Evolutionary conservation across 2,797 vertebrate genomes (phyloP), one percentile per base, ranked within the genome.

Genomic region (Fistularia tabacaria): DNA sequence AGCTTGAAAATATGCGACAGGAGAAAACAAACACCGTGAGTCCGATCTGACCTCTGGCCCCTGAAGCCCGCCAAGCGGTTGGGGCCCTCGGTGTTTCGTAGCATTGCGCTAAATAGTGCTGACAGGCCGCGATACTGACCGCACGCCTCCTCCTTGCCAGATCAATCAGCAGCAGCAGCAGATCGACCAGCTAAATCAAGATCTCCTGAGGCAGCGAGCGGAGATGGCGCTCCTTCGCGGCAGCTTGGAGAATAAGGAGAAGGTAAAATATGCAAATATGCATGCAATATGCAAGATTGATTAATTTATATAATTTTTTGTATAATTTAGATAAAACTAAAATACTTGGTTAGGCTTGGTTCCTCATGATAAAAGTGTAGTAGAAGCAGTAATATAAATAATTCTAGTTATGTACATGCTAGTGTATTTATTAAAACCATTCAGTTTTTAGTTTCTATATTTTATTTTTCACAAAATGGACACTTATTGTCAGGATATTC

Each of bases 101-200:
- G 14, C 2, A 36, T 9, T 37, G 3, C 36, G n/a, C 3, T 54
- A 40, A 46, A 11, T 7, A 9, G 7, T 46, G 12, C 11, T 5
- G 15, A 66, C 11, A 14, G 6, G 1, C 38, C 0, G 0, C 15
- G 43, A 1, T n/a, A 3, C 7, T 44, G 9, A 59, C 13, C 1
- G 1, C 0, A 4, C 25, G 13, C 67, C 25, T 2, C 67, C 11
- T 57, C 14, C 15, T 7, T 3, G 12, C 0, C 79, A 94, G 92
- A 88, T 86, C 50, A 89, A 90, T 66, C 92, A 91, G 46, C 93
- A 94, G 77, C 90, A 86, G 3, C 88, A 93, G 64, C 84, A 94
- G 59, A 73, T 90, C 8, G 91, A 95, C 14, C 80, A 56, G 0
- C 73, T 98, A 62, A 93, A 91, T 70, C 87, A 69, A 51, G 93